A percentile compares a stretch with the other conserved stretches of the same genome.
phyloP scores from a whole-genome alignment of 2,113 vertebrate species.

The Lates calcarifer region DNA sequence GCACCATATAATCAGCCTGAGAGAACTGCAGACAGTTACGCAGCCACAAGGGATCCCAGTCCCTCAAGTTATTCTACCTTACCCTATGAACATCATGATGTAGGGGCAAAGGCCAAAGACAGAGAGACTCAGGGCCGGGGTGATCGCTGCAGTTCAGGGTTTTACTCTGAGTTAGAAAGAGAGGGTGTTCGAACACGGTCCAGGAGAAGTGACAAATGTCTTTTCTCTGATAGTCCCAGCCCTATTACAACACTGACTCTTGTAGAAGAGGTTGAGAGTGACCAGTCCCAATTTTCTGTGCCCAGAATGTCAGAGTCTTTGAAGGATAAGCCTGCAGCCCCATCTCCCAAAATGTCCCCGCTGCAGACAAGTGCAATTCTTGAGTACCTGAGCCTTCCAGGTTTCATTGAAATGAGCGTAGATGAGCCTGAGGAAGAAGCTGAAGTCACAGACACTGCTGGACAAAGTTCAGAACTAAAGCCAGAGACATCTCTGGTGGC shows the following conservation, averaged over 20 bases:
- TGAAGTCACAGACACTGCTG: slow-evolving; percentile 50
- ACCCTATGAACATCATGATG: slow-evolving; percentile 70
- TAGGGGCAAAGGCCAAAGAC: slow-evolving; percentile 62
- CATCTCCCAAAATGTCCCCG: slow-evolving; percentile 76
- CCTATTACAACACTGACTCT: slow-evolving; percentile 79
- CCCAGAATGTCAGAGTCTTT: slow-evolving; percentile 77
- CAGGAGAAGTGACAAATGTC: slow-evolving; percentile 83
- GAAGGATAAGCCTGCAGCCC: slow-evolving; percentile 68
- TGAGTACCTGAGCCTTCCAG: slow-evolving; percentile 86
- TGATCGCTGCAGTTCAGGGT: slow-evolving; percentile 43
- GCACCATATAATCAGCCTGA: slow-evolving; percentile 31
- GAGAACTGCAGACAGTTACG: slow-evolving; percentile 31
- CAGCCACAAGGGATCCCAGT: slow-evolving; percentile 53
- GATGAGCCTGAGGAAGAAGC: slow-evolving; percentile 82
- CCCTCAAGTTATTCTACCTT: slow-evolving; percentile 73
- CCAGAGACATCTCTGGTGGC: slow-evolving; percentile 44
- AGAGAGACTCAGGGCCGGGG: slow-evolving; percentile 30
- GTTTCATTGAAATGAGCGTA: slow-evolving; percentile 89
- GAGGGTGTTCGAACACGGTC: slow-evolving; percentile 81
- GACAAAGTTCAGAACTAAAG: slow-evolving; percentile 47
- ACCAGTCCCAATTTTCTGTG: slow-evolving; percentile 81
- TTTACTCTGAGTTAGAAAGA: slow-evolving; percentile 75
- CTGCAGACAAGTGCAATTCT: slow-evolving; percentile 85
- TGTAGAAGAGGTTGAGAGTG: slow-evolving; percentile 81
- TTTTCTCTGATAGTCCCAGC: slow-evolving; percentile 79